These are phyloP conservation scores for Xiphydria camelus DNA, from an alignment of 2,888 invertebrate species.

Conservation along the genomic window DNA sequence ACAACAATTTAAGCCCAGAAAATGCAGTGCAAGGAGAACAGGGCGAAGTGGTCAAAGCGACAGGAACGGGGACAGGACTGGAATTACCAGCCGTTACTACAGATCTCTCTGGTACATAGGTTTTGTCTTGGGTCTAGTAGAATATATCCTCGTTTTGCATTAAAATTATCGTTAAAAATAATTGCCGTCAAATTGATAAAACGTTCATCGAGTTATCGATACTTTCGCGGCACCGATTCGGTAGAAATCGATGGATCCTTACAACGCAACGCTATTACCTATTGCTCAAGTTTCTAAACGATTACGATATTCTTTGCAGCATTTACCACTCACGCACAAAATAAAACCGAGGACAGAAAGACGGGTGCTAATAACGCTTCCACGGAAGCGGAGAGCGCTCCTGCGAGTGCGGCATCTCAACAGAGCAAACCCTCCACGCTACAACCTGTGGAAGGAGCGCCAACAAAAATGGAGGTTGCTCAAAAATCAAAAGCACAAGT, in stretches of 20 bases:
- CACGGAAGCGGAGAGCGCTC: conserved; percentile 36
- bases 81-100: conserved; percentile 24
- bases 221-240: too few relatives aligned
- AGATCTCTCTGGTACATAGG: conserved; percentile 34
- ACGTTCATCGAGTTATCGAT: not conserved
- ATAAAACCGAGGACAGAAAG: conserved; percentile 50
- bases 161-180: not conserved
- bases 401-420: conserved; percentile 4
- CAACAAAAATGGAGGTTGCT: conserved; percentile 22
- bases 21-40: conserved; percentile 23
- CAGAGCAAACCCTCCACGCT: not conserved
- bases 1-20: conserved; percentile 45
- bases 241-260: too few relatives aligned
- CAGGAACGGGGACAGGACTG: conserved; percentile 21
- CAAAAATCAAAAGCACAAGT: conserved; percentile 22
- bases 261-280: too few relatives aligned
- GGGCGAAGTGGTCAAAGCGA: conserved; percentile 26
- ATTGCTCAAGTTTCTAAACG: not conserved
- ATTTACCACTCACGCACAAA: conserved; percentile 30
- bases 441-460: conserved; percentile 18
- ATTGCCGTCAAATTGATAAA: not conserved
- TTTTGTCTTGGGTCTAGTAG: not conserved
- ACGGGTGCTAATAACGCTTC: conserved; percentile 38
- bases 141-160: not conserved
- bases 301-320: conserved; percentile 25